These are phyloP conservation scores for Rynchops niger DNA, from an alignment of 2,113 vertebrate species.

Conservation along the genomic window DNA sequence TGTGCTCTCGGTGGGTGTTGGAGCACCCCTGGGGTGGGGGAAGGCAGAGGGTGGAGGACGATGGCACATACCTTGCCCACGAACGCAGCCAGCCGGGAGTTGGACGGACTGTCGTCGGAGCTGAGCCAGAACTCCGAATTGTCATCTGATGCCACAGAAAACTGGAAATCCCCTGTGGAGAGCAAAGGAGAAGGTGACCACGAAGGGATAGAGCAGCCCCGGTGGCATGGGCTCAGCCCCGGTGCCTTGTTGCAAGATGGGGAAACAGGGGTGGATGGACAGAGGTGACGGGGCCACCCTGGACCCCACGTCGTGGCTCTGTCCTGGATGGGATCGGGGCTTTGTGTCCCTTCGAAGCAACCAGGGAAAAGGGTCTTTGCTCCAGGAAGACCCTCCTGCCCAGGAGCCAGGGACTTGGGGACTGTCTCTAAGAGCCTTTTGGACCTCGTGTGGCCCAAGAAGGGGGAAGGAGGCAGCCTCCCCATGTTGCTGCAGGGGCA, in stretches of 20 bases:
- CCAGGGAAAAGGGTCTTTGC: neutral
- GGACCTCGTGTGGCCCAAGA: fast-evolving
- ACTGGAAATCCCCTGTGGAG: constrained; percentile 91
- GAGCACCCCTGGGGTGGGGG: fast-evolving
- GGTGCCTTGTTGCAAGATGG: fast-evolving
- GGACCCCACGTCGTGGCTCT: fast-evolving
- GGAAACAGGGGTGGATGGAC: neutral
- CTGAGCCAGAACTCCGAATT: constrained; percentile 99
- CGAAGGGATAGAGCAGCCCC: fast-evolving
- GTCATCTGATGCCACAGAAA: constrained; percentile 95
- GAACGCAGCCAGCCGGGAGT: constrained; percentile 85
- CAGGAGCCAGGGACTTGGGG: neutral
- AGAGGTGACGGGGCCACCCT: neutral
- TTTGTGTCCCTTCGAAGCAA: neutral
- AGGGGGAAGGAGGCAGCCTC: neutral
- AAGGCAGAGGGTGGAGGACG: fast-evolving
- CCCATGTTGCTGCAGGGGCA: fast-evolving
- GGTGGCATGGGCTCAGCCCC: fast-evolving
- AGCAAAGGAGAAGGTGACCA: neutral
- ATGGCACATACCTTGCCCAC: constrained; percentile 85
- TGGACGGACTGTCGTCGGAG: constrained; percentile 87
- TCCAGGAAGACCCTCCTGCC: neutral
- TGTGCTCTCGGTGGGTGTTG: neutral
- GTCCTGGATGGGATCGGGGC: neutral
- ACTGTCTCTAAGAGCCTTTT: neutral